Conservation (phyloP, 2,113 vertebrate genomes). For the Callithrix jacchus region DNA sequence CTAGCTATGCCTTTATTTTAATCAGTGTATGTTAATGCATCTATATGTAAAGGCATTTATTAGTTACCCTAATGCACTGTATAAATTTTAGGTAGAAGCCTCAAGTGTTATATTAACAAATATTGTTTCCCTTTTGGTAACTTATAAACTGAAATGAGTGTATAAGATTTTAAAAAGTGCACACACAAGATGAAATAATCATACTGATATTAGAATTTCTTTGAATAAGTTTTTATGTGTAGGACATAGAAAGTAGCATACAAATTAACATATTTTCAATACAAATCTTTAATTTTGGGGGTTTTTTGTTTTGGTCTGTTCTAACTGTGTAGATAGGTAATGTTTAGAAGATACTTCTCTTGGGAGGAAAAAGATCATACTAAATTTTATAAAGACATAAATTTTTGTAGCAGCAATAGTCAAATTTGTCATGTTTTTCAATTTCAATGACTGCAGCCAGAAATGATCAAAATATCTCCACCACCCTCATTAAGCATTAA, state of each 20-base stretch:
- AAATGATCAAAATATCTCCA: slow-evolving; percentile 22
- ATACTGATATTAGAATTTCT: not conserved
- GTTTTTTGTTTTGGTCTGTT: not conserved
- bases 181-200: not conserved
- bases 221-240: not conserved
- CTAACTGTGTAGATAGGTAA: not conserved
- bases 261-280: not conserved
- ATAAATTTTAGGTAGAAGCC: not conserved
- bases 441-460: slow-evolving; percentile 18
- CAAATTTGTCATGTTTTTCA: slow-evolving; percentile 36
- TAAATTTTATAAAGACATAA: not conserved
- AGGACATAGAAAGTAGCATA: not conserved
- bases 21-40: not conserved
- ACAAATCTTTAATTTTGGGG: not conserved
- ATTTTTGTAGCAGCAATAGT: not conserved
- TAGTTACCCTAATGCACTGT: not conserved
- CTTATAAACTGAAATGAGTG: not conserved
- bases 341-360: not conserved
- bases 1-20: not conserved
- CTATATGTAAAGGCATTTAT: slow-evolving; percentile 4
- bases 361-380: not conserved
- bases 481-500: not conserved
- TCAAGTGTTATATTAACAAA: slow-evolving; percentile 5
- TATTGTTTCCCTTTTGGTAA: not conserved
- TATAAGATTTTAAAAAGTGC: not conserved